Evolutionary conservation across 2,113 vertebrate species (phyloP).

Genomic region (Amphiprion ocellaris): DNA sequence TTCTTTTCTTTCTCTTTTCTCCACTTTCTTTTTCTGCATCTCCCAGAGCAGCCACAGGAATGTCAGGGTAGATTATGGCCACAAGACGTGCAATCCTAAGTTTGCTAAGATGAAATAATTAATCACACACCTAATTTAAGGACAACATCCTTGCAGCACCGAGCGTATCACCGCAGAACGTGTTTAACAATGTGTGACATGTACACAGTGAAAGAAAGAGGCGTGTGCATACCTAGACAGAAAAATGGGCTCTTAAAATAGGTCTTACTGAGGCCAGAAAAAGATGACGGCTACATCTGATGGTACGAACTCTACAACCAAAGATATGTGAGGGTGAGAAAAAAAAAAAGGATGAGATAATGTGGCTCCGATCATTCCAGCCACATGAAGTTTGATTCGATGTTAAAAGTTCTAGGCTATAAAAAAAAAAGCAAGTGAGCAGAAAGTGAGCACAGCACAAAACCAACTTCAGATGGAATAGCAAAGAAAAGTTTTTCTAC

Average conservation of each 20-base stretch:
- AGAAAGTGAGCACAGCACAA: constrained; percentile 1
- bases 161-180: constrained; percentile 30
- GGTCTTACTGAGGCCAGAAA: constrained; percentile 18
- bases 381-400: constrained; percentile 33
- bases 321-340: constrained; percentile 13
- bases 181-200: constrained; percentile 55
- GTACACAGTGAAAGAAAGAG: constrained; percentile 34
- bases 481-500: not conserved
- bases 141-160: constrained; percentile 27
- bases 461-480: constrained; percentile 30
- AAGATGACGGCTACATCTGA: constrained; percentile 47
- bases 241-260: constrained; percentile 27
- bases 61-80: constrained; percentile 40
- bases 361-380: constrained; percentile 20
- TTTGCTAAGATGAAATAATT: constrained; percentile 51
- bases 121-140: constrained; percentile 56
- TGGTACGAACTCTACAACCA: constrained; percentile 11
- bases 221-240: constrained; percentile 16
- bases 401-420: constrained; percentile 27
- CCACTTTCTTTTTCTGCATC: not conserved
- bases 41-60: constrained; percentile 36
- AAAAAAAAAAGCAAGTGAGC: constrained; percentile 7
- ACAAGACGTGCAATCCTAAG: constrained; percentile 31
- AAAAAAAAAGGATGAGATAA: not conserved
- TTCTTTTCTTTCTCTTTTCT: not conserved